Conservation (phyloP, 2,888 invertebrate genomes). For the Dromius quadrimaculatus region DNA sequence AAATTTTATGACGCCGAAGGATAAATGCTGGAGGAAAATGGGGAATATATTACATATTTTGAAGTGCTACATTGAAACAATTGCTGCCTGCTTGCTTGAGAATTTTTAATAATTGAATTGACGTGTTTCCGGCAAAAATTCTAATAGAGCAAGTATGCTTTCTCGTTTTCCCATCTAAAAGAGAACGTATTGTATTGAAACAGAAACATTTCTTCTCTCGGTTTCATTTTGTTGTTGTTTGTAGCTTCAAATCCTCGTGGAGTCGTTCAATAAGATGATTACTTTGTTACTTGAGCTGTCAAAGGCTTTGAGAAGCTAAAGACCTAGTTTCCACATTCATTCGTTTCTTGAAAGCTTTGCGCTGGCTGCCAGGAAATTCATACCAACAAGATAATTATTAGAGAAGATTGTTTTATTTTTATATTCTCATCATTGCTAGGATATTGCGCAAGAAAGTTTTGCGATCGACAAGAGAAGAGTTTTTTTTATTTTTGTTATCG, state of each 20-base stretch:
- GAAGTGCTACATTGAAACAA: conserved; percentile 14
- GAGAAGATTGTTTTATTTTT: not conserved
- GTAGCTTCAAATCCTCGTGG: too few relatives aligned
- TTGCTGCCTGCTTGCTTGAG: too few relatives aligned
- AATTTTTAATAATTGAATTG: too few relatives aligned
- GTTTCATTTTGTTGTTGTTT: too few relatives aligned
- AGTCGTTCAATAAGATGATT: not conserved
- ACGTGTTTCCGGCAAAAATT: too few relatives aligned
- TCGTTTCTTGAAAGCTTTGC: not conserved
- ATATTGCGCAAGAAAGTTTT: too few relatives aligned
- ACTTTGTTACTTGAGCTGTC: not conserved
- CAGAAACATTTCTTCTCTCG: too few relatives aligned
- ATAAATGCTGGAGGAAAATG: conserved; percentile 17
- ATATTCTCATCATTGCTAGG: not conserved
- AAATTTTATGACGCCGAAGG: conserved; percentile 13
- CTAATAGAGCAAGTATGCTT: too few relatives aligned
- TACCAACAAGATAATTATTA: conserved; percentile 10
- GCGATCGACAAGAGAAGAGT: too few relatives aligned
- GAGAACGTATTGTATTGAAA: too few relatives aligned
- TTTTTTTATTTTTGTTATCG: too few relatives aligned
- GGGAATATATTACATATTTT: conserved; percentile 17
- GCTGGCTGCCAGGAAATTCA: not conserved
- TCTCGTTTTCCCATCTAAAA: too few relatives aligned
- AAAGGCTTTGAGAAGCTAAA: not conserved
- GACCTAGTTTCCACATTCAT: not conserved